Evolutionary conservation across 1,140 invertebrate genomes (phyloP).

Genomic region (Cephus cinctus): DNA sequence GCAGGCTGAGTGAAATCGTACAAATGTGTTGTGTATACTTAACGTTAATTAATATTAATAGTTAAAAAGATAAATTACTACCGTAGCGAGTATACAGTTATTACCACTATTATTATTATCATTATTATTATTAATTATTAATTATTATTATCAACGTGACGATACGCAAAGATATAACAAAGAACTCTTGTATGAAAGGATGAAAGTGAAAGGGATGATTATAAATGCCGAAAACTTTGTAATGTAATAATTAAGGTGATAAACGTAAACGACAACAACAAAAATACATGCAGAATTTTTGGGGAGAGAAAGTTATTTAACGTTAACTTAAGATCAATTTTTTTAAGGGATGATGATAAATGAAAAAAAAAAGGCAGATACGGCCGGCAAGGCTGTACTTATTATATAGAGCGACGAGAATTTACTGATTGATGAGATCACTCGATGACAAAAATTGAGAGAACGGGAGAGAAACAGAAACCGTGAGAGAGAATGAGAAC

Average conservation of each 20-base stretch:
- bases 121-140: constrained; percentile 13
- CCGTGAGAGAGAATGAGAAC: too few species aligned
- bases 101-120: constrained; percentile 22
- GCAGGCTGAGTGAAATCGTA: constrained; percentile 52
- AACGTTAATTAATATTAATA: constrained; percentile 53
- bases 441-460: too few species aligned
- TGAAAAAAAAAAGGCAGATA: too few species aligned
- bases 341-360: constrained; percentile 28
- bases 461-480: too few species aligned
- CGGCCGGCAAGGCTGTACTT: constrained; percentile 31
- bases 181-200: too few species aligned
- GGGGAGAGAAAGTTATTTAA: constrained; percentile 31
- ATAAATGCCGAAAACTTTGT: too few species aligned
- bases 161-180: constrained; percentile 8
- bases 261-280: neutral
- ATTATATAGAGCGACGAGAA: constrained; percentile 29
- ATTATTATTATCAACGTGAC: constrained; percentile 5
- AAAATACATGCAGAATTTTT: constrained; percentile 25
- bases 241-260: too few species aligned
- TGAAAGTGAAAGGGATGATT: too few species aligned
- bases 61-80: constrained; percentile 49
- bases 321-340: constrained; percentile 31
- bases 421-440: constrained; percentile 12
- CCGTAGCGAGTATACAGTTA: constrained; percentile 36
- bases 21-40: constrained; percentile 57